Evolutionary conservation across 2,888 invertebrate genomes (phyloP), one percentile per base, ranked within the genome.

Genomic region (Coleophora flavipennella): DNA sequence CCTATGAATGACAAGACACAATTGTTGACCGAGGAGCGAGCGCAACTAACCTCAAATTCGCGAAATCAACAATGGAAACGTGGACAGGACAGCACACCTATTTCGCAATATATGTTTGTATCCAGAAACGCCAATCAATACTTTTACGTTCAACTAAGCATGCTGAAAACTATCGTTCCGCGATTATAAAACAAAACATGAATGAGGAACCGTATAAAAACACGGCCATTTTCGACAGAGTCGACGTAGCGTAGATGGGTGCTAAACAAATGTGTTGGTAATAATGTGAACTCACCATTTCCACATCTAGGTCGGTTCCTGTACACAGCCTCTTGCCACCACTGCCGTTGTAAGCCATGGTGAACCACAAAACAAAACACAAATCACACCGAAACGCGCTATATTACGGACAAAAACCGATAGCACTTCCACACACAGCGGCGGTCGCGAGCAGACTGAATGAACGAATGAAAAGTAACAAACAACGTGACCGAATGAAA

Each of bases 281-380:
- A 56, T 27, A 53, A 45, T 44, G 36, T 43, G 48, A 50, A 72
- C 77, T 73, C 50, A 85, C 85, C 81, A 85, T 80, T 74, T 85
- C 85, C 36, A 84, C 80, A 57, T 85, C 84, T 51, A 84, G 63
- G 49, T 85, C 85, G 45, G 79, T 78, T 46, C 81, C 83, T 50
- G 83, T 76, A 62, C 85, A 85, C 64, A 84, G 77, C 79, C 85
- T 81, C 69, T 85, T 85, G 66, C 77, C 80, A 74, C 88, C 87
- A 85, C 89, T 88, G 68, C 89, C 89, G 86, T 89, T 89, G 86
- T 89, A 89, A 88, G 89, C 89, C 89, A 89, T 89, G 76, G 81
- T 88, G 85, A 76, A 87, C 85, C 86, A 88, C 86, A 85, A 85
- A 84, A 81, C 78, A 79, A 78, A 79, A 80, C 79, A 84, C 80